phyloP scores from a whole-genome alignment of 2,888 invertebrate genomes.

The Diadromus collaris region DNA sequence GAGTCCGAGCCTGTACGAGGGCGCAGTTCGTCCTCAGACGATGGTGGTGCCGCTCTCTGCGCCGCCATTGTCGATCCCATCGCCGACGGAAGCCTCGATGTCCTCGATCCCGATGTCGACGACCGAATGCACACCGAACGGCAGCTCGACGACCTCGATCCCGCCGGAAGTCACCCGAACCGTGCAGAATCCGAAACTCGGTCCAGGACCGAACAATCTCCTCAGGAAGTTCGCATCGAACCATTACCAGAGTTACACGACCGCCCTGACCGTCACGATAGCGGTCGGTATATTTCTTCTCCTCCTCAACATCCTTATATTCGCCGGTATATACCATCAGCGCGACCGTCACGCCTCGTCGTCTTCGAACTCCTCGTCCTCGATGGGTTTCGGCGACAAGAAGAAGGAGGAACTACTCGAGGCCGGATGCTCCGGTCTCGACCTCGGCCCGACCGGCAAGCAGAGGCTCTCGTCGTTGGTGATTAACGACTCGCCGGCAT shows the following conservation, averaged over 20 bases:
- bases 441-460: constrained; percentile 76
- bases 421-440: constrained; percentile 86
- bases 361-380: constrained; percentile 52
- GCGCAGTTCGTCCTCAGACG: constrained; percentile 89
- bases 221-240: constrained; percentile 89
- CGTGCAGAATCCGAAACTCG: constrained; percentile 78
- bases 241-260: constrained; percentile 94
- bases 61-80: constrained; percentile 80
- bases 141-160: constrained; percentile 78
- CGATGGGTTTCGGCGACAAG: constrained; percentile 82
- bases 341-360: constrained; percentile 82
- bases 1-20: constrained; percentile 80
- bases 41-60: constrained; percentile 84
- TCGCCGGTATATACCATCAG: constrained; percentile 94
- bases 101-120: constrained; percentile 80
- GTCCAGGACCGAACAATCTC: constrained; percentile 86
- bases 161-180: constrained; percentile 64
- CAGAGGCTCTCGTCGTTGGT: constrained; percentile 74
- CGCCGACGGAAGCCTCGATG: constrained; percentile 80
- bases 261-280: constrained; percentile 93
- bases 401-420: constrained; percentile 90
- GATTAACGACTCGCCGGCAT: constrained; percentile 71
- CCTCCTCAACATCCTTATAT: constrained; percentile 91
- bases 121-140: constrained; percentile 89
- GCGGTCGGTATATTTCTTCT: constrained; percentile 92